A percentile compares a stretch with the other conserved stretches of the same genome.
phyloP scores from a whole-genome alignment of 2,888 invertebrate species.

The Aphidius colemani region DNA sequence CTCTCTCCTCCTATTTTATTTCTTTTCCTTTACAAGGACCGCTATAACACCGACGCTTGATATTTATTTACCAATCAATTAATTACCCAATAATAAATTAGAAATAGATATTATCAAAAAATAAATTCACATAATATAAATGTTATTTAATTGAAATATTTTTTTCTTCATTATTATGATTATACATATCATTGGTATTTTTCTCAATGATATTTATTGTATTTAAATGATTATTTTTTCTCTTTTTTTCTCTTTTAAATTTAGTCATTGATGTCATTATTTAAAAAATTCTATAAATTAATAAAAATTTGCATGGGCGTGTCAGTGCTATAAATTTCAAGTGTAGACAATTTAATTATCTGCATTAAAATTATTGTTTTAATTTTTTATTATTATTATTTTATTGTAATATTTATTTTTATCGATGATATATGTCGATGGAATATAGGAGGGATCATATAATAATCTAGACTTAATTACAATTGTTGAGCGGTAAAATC shows the following conservation, averaged over 20 bases:
- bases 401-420: neutral
- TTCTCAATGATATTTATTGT: neutral
- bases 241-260: too few species aligned
- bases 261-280: conserved; percentile 30
- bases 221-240: neutral
- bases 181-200: neutral
- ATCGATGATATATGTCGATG: neutral
- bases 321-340: conserved; percentile 54
- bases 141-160: too few species aligned
- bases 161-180: neutral
- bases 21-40: conserved; percentile 22
- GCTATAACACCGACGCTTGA: conserved; percentile 13
- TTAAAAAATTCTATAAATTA: conserved; percentile 34
- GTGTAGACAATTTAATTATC: conserved; percentile 57
- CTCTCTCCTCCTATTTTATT: conserved; percentile 21
- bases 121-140: neutral
- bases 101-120: conserved; percentile 9
- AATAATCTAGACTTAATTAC: neutral
- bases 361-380: neutral
- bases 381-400: neutral
- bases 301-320: conserved; percentile 54
- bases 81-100: conserved; percentile 14
- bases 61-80: conserved; percentile 18
- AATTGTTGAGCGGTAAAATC: too few species aligned
- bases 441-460: neutral